phyloP scores from a whole-genome alignment of 2,888 invertebrate species.

The Asteroscopus sphinx region DNA sequence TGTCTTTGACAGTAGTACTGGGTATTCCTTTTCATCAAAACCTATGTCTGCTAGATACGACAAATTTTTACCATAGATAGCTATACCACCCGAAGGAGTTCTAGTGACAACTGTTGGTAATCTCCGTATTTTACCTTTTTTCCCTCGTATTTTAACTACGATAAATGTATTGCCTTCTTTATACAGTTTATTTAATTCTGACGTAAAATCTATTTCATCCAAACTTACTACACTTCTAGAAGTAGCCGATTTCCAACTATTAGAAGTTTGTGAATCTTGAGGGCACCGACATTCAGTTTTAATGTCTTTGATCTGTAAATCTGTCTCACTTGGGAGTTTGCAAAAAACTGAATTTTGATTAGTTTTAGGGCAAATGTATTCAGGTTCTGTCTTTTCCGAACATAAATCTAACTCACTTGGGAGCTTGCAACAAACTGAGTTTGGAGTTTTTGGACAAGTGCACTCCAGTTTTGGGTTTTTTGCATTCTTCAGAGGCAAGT shows the following conservation, averaged over 20 bases:
- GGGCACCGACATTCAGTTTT: slow-evolving; percentile 4
- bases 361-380: background rate
- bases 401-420: background rate
- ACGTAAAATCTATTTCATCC: slow-evolving; percentile 3
- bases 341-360: background rate
- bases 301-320: background rate
- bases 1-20: slow-evolving; percentile 56
- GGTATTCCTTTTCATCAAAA: slow-evolving; percentile 45
- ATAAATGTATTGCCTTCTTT: slow-evolving; percentile 33
- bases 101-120: slow-evolving; percentile 51
- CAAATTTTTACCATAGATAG: slow-evolving; percentile 54
- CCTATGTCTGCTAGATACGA: slow-evolving; percentile 42
- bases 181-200: slow-evolving; percentile 43
- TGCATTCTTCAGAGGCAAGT: background rate
- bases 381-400: background rate
- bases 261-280: background rate
- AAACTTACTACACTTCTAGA: slow-evolving; percentile 1
- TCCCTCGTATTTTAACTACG: slow-evolving; percentile 48
- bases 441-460: background rate
- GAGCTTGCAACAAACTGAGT: slow-evolving; percentile 5
- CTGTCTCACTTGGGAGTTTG: background rate
- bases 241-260: slow-evolving; percentile 1
- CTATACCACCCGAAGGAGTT: slow-evolving; percentile 62
- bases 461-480: background rate
- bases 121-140: slow-evolving; percentile 45